Percentiles rank a stretch among this genome's conserved stretches.
Conservation (phyloP, 2,797 vertebrate genomes). For the Dendrocincla fuliginosa region DNA sequence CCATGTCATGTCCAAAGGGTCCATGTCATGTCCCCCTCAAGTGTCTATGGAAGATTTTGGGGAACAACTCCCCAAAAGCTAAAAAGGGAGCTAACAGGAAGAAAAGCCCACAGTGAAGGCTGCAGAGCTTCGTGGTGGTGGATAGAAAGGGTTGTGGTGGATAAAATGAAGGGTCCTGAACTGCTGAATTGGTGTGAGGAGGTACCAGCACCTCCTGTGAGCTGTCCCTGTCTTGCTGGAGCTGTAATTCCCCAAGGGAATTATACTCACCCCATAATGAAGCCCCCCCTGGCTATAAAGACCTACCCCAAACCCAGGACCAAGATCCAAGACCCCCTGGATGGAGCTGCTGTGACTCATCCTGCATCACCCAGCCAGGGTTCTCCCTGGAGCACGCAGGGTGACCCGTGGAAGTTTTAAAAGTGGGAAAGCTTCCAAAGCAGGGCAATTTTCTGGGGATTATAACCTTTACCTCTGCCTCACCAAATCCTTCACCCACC, state of each 20-base stretch:
- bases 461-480: neutral
- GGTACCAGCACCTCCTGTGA: neutral
- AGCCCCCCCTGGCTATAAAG: neutral
- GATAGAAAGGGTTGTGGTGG: neutral
- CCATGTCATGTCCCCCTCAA: neutral
- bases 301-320: neutral
- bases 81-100: neutral
- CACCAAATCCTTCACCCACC: neutral
- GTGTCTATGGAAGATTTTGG: neutral
- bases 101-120: neutral
- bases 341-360: fast-evolving
- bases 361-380: fast-evolving
- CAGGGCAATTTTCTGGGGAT: neutral
- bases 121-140: neutral
- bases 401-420: fast-evolving
- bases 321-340: neutral
- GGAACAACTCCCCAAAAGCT: neutral
- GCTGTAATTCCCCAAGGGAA: fast-evolving
- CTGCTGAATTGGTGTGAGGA: neutral
- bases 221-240: neutral
- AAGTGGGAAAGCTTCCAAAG: neutral
- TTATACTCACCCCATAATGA: neutral
- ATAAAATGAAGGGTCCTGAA: neutral
- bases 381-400: neutral
- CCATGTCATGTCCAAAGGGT: neutral